phyloP scores from a whole-genome alignment of 2,888 invertebrate species.

The Catocala fraxini region DNA sequence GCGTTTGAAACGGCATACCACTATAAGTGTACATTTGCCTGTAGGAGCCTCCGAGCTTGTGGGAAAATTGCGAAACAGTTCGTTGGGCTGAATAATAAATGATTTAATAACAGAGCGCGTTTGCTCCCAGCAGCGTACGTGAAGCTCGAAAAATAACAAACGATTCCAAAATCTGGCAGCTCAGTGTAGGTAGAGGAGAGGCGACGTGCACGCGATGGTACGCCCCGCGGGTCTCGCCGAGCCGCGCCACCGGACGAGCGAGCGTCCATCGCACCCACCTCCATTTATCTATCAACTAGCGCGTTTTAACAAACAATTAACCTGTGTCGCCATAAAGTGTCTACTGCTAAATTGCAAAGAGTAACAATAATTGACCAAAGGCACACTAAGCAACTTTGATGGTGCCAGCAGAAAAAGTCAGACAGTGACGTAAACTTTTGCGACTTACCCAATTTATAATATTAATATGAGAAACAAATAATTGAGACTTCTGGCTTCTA shows the following conservation, averaged over 20 bases:
- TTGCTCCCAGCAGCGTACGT: conserved; percentile 79
- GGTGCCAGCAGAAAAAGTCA: too few relatives aligned
- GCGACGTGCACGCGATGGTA: conserved; percentile 57
- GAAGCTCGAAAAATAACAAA: conserved; percentile 84
- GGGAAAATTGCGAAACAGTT: conserved; percentile 86
- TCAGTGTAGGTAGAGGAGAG: conserved; percentile 55
- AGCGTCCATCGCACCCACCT: conserved; percentile 18
- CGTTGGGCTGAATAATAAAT: conserved; percentile 86
- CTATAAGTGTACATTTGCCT: conserved; percentile 56
- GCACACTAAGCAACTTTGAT: too few relatives aligned
- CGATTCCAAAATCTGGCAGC: conserved; percentile 79
- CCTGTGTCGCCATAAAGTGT: not conserved
- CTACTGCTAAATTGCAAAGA: too few relatives aligned
- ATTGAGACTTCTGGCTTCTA: too few relatives aligned
- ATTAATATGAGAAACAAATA: too few relatives aligned
- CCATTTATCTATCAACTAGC: conserved; percentile 30
- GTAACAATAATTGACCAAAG: too few relatives aligned
- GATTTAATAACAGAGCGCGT: conserved; percentile 86
- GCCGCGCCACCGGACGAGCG: conserved; percentile 30
- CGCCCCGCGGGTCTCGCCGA: conserved; percentile 44
- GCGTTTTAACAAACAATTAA: conserved; percentile 26
- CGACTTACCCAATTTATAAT: too few relatives aligned
- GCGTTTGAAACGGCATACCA: conserved; percentile 56
- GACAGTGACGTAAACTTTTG: too few relatives aligned
- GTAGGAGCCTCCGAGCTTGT: conserved; percentile 67